A percentile compares a stretch with the other conserved stretches of the same genome.
These are phyloP conservation scores for Neogobius melanostomus DNA, from an alignment of 2,113 vertebrate species.

Conservation along the genomic window DNA sequence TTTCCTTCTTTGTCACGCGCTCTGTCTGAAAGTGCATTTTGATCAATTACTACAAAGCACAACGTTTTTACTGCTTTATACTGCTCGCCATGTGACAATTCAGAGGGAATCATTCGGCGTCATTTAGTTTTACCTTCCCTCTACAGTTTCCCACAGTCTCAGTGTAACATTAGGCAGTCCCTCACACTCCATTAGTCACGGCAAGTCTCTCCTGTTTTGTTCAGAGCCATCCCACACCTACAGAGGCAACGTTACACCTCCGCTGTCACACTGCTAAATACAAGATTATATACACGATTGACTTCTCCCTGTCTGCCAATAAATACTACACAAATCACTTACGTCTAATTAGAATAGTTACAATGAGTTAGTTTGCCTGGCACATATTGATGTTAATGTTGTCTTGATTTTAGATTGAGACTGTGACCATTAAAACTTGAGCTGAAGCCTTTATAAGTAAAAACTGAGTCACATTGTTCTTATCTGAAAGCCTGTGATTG, in stretches of 20 bases:
- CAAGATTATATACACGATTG: background rate
- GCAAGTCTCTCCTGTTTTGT: conserved; percentile 20
- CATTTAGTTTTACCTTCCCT: background rate
- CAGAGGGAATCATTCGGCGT: no score
- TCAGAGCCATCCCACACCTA: conserved; percentile 34
- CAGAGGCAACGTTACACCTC: conserved; percentile 28
- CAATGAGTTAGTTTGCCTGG: background rate
- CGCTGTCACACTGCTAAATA: conserved; percentile 14
- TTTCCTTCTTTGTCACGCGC: background rate
- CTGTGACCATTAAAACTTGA: no score
- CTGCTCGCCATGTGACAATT: no score
- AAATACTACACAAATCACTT: background rate
- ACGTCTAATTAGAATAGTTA: background rate
- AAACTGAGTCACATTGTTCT: no score
- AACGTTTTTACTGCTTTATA: no score
- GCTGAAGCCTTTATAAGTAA: no score
- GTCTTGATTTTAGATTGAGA: no score
- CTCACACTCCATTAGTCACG: conserved; percentile 8
- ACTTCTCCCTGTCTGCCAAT: background rate
- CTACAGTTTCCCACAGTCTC: background rate
- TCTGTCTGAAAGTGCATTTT: no score
- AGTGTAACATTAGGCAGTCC: conserved; percentile 46
- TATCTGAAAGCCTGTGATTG: no score
- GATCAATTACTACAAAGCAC: no score
- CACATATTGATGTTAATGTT: background rate